Evolutionary conservation across 1,140 invertebrate genomes (phyloP).

Genomic region (Heliconius eleuchia): DNA sequence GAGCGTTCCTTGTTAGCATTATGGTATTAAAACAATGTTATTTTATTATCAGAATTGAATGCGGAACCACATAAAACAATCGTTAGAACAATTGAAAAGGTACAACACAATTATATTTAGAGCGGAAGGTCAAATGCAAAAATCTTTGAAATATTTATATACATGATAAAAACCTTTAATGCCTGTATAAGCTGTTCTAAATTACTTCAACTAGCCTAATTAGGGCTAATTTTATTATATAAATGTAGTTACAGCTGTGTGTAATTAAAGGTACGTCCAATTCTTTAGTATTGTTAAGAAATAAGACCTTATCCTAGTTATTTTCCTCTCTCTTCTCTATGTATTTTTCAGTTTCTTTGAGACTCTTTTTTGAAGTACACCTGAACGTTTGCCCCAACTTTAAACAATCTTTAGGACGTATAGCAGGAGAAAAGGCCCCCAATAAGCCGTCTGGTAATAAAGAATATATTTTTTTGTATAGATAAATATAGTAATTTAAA

Average conservation of each 20-base stretch:
- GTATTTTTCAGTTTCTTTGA: too few species aligned
- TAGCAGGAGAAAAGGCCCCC: too few species aligned
- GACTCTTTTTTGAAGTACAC: too few species aligned
- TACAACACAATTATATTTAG: slow-evolving; percentile 15
- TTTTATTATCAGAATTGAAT: slow-evolving; percentile 30
- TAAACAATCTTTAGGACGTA: too few species aligned
- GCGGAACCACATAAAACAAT: slow-evolving; percentile 32
- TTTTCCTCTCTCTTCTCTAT: too few species aligned
- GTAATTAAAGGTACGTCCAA: too few species aligned
- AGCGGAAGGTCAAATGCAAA: slow-evolving; percentile 27
- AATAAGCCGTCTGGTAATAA: too few species aligned
- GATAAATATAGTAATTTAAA: too few species aligned
- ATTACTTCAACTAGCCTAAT: not conserved
- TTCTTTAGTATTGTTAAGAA: too few species aligned
- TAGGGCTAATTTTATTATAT: not conserved
- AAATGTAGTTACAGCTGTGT: not conserved
- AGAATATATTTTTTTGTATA: too few species aligned
- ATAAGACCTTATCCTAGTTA: too few species aligned
- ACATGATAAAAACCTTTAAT: not conserved
- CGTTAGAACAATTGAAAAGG: slow-evolving; percentile 34
- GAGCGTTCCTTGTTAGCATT: not conserved
- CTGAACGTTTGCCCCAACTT: too few species aligned
- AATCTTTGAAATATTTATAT: slow-evolving; percentile 28
- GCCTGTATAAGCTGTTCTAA: not conserved
- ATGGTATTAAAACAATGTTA: slow-evolving; percentile 29